These are phyloP conservation scores for Calidris pugnax DNA, from an alignment of 2,113 vertebrate species.

Conservation along the genomic window DNA sequence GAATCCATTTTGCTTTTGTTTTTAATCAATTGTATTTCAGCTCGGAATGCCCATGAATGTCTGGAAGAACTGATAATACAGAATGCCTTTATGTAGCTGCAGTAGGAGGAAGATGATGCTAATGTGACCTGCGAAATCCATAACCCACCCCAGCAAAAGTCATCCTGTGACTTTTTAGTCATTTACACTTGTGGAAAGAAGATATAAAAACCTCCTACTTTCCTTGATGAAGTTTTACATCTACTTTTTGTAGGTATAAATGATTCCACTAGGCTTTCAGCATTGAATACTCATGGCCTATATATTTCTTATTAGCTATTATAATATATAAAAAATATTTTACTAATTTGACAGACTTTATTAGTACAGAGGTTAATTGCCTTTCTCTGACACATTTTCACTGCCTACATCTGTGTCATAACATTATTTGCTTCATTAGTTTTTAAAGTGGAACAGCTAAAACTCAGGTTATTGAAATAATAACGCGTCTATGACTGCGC, in stretches of 20 bases:
- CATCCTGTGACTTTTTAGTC: not conserved
- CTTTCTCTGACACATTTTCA: slow-evolving; percentile 73
- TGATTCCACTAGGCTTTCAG: not conserved
- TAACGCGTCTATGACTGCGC: not conserved
- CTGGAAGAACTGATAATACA: not conserved
- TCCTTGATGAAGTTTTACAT: not conserved
- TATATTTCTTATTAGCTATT: slow-evolving; percentile 28
- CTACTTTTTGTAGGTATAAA: not conserved
- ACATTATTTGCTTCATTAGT: slow-evolving; percentile 79
- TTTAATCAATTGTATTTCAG: not conserved
- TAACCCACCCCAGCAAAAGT: not conserved
- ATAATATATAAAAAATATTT: slow-evolving; percentile 24
- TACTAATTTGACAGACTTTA: slow-evolving; percentile 62
- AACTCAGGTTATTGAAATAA: slow-evolving; percentile 33
- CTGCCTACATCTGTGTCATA: slow-evolving; percentile 74
- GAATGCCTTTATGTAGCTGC: no score
- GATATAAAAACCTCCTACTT: not conserved
- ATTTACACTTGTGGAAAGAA: not conserved
- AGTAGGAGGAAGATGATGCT: not conserved
- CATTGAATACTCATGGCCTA: not conserved
- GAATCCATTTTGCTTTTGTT: not conserved
- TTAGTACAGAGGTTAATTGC: slow-evolving; percentile 74
- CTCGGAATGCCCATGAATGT: not conserved
- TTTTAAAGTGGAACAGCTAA: slow-evolving; percentile 74
- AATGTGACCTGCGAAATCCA: not conserved